Evolutionary conservation across 2,888 invertebrate species (phyloP).

Genomic region (Agelastica alni): DNA sequence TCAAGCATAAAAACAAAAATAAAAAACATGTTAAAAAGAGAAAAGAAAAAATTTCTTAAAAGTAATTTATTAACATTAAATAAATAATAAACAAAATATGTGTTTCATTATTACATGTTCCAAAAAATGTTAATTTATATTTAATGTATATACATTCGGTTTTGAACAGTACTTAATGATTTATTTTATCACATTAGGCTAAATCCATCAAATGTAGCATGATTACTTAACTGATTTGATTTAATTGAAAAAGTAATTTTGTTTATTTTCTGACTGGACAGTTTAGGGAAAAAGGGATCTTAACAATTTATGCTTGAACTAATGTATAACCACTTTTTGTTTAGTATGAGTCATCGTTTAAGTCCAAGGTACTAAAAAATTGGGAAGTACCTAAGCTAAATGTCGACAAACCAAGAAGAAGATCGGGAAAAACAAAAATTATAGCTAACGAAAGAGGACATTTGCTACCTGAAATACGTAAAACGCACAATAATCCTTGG

Average conservation of each 20-base stretch:
- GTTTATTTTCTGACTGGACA: conserved; percentile 27
- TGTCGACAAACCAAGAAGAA: conserved; percentile 59
- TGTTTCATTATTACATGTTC: too few relatives aligned
- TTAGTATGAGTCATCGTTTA: conserved; percentile 65
- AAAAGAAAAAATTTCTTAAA: conserved; percentile 69
- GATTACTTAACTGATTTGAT: too few relatives aligned
- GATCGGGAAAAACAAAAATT: conserved; percentile 60
- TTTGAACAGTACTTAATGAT: too few relatives aligned
- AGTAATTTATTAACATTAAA: too few relatives aligned
- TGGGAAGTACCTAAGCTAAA: conserved; percentile 71
- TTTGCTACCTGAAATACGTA: conserved; percentile 65
- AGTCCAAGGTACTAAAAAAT: conserved; percentile 65
- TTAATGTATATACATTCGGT: too few relatives aligned
- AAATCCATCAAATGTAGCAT: too few relatives aligned
- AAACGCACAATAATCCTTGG: conserved; percentile 61
- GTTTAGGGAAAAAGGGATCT: conserved; percentile 11
- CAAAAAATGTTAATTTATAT: too few relatives aligned
- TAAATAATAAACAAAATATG: too few relatives aligned
- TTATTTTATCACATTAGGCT: too few relatives aligned
- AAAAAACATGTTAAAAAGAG: conserved; percentile 94
- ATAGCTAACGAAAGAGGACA: conserved; percentile 69
- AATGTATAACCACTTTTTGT: conserved; percentile 20
- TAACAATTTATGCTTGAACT: neutral
- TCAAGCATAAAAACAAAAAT: conserved; percentile 84
- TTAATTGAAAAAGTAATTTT: too few relatives aligned